These are phyloP conservation scores for Proctacanthus coquilletti DNA, from an alignment of 1,140 invertebrate species.

Conservation along the genomic window DNA sequence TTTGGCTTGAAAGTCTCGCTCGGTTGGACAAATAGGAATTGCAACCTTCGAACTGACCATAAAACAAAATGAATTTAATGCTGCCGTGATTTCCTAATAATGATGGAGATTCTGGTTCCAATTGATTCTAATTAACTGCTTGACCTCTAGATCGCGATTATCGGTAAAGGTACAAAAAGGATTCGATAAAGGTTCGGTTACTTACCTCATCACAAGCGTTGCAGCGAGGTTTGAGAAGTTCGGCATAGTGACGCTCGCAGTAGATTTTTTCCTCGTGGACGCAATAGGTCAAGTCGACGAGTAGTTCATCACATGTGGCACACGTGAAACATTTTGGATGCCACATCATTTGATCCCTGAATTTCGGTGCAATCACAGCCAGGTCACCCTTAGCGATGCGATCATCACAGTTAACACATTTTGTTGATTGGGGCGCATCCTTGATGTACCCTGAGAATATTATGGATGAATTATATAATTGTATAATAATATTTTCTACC, in stretches of 20 bases:
- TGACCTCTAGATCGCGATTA: too few relatives aligned
- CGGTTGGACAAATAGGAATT: too few relatives aligned
- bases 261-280: slow-evolving; percentile 70
- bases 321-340: slow-evolving; percentile 84
- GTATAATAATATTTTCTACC: too few relatives aligned
- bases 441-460: slow-evolving; percentile 21
- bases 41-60: too few relatives aligned
- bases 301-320: slow-evolving; percentile 63
- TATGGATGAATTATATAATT: too few relatives aligned
- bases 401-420: slow-evolving; percentile 36
- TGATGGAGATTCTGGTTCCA: too few relatives aligned
- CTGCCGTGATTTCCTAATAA: too few relatives aligned
- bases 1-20: too few relatives aligned
- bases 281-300: slow-evolving; percentile 88
- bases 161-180: not conserved
- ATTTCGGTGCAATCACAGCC: slow-evolving; percentile 35
- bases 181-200: too few relatives aligned
- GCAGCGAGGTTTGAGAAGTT: slow-evolving; percentile 81
- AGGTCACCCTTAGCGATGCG: slow-evolving; percentile 35
- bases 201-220: slow-evolving; percentile 89
- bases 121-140: too few relatives aligned
- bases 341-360: slow-evolving; percentile 46
- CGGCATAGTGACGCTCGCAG: slow-evolving; percentile 88
- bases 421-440: slow-evolving; percentile 25
- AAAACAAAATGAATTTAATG: too few relatives aligned